These are phyloP conservation scores for Eucidaris tribuloides DNA, from an alignment of 35 echinoderm and acorn worm species.

Conservation along the genomic window DNA sequence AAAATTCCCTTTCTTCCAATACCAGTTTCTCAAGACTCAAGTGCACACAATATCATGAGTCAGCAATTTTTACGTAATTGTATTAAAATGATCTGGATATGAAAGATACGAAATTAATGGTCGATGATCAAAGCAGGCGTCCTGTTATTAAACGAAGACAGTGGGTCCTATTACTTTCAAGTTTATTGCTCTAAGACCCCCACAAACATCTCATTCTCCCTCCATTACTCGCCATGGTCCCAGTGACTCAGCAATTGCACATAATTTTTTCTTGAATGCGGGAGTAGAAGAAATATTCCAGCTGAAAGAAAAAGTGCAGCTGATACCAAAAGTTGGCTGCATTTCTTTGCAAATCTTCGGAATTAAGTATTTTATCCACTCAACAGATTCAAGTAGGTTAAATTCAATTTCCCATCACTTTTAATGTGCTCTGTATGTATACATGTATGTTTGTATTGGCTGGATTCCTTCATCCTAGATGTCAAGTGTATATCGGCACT, in stretches of 20 bases:
- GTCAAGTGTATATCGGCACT: not conserved
- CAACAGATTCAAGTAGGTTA: constrained; percentile 2
- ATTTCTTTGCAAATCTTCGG: constrained; percentile 26
- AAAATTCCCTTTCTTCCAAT: too few species aligned
- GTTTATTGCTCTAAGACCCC: too few species aligned
- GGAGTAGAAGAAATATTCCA: not conserved
- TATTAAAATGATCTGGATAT: too few species aligned
- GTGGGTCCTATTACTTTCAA: too few species aligned
- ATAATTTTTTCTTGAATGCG: constrained; percentile 10
- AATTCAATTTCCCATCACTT: constrained; percentile 1
- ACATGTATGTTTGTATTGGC: constrained; percentile 12
- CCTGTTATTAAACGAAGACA: too few species aligned
- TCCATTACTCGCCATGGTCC: too few species aligned
- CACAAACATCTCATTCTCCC: too few species aligned
- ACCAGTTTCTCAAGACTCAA: too few species aligned
- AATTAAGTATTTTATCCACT: constrained; percentile 25
- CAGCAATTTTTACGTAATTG: too few species aligned
- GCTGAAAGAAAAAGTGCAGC: constrained; percentile 2
- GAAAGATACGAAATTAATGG: too few species aligned
- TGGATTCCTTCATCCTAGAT: not conserved
- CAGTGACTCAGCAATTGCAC: constrained; percentile 22
- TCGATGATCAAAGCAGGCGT: too few species aligned
- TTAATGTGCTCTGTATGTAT: not conserved
- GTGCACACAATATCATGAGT: too few species aligned
- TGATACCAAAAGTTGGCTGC: constrained; percentile 5